Percentiles rank a stretch among this genome's conserved stretches.
Conservation (phyloP, 2,113 vertebrate genomes). For the Caranx melampygus region DNA sequence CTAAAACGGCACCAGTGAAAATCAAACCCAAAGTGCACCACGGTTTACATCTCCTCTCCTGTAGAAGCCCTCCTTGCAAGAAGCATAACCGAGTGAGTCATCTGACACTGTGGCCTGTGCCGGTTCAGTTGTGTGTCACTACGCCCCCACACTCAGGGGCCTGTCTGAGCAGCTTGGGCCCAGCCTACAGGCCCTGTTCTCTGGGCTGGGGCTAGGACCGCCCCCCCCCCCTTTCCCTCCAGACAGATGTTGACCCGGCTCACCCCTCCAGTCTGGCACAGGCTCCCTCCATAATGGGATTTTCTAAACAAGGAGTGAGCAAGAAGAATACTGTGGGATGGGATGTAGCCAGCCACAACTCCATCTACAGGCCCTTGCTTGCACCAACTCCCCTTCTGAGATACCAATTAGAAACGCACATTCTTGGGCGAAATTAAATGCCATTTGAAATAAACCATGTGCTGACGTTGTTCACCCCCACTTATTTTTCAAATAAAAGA, state of each 20-base stretch:
- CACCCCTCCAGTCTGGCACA: slow-evolving; percentile 80
- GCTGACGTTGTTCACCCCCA: slow-evolving; percentile 66
- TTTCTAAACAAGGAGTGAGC: slow-evolving; percentile 82
- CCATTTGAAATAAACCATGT: slow-evolving; percentile 70
- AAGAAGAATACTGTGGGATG: slow-evolving; percentile 65
- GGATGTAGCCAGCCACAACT: slow-evolving; percentile 68
- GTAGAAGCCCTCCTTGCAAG: slow-evolving; percentile 52
- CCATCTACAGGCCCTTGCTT: slow-evolving; percentile 63
- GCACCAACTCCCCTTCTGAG: slow-evolving; percentile 53
- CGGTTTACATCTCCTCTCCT: slow-evolving; percentile 49
- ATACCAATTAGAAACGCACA: slow-evolving; percentile 72
- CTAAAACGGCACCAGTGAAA: slow-evolving; percentile 31
- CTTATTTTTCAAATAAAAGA: slow-evolving; percentile 71
- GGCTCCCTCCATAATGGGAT: slow-evolving; percentile 78
- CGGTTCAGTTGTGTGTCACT: slow-evolving; percentile 75
- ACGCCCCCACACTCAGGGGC: slow-evolving; percentile 69
- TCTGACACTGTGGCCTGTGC: slow-evolving; percentile 71
- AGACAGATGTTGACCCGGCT: slow-evolving; percentile 84
- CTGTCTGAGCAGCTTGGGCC: slow-evolving; percentile 69
- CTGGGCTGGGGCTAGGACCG: slow-evolving; percentile 43
- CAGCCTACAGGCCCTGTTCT: slow-evolving; percentile 56
- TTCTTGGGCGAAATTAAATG: slow-evolving; percentile 64
- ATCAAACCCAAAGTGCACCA: slow-evolving; percentile 31
- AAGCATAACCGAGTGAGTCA: slow-evolving; percentile 69
- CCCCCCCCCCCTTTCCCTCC: slow-evolving; percentile 56